Evolutionary conservation across 2,888 invertebrate species (phyloP).

Genomic region (Synergus laeviventris): DNA sequence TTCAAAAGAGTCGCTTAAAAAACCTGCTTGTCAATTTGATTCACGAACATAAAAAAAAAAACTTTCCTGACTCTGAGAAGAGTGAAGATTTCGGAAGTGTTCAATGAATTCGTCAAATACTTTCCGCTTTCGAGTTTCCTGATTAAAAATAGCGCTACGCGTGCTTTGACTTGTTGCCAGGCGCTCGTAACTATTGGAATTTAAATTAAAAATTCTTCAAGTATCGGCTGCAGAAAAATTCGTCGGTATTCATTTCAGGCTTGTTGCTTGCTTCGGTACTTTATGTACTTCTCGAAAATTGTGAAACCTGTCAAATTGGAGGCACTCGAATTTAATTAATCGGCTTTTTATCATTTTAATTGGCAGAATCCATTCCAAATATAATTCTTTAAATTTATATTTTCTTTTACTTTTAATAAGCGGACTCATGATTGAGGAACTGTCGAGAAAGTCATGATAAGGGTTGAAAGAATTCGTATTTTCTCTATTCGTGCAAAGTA

Average conservation of each 20-base stretch:
- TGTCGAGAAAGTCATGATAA: not conserved
- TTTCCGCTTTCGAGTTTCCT: constrained; percentile 34
- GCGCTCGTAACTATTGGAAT: constrained; percentile 36
- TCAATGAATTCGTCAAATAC: constrained; percentile 40
- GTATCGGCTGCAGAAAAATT: constrained; percentile 33
- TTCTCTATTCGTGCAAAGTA: not conserved
- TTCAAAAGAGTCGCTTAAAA: not conserved
- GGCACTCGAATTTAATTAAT: not conserved
- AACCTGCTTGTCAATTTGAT: constrained; percentile 1
- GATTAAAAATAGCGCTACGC: constrained; percentile 40
- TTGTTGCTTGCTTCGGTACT: constrained; percentile 36
- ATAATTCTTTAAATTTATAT: too few species aligned
- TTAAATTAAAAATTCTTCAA: constrained; percentile 41
- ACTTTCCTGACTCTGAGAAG: not conserved
- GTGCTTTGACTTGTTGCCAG: constrained; percentile 40
- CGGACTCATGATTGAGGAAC: too few species aligned
- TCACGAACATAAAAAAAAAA: not conserved
- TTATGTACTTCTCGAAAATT: constrained; percentile 18
- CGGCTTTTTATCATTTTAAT: not conserved
- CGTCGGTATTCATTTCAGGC: constrained; percentile 22
- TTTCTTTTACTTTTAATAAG: too few species aligned
- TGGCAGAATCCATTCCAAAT: not conserved
- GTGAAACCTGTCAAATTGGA: constrained; percentile 21
- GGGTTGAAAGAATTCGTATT: not conserved
- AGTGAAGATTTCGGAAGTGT: constrained; percentile 25